Evolutionary conservation across 2,888 invertebrate species (phyloP), one percentile per base, ranked within the genome.

Genomic region (Creontiades dilutus): DNA sequence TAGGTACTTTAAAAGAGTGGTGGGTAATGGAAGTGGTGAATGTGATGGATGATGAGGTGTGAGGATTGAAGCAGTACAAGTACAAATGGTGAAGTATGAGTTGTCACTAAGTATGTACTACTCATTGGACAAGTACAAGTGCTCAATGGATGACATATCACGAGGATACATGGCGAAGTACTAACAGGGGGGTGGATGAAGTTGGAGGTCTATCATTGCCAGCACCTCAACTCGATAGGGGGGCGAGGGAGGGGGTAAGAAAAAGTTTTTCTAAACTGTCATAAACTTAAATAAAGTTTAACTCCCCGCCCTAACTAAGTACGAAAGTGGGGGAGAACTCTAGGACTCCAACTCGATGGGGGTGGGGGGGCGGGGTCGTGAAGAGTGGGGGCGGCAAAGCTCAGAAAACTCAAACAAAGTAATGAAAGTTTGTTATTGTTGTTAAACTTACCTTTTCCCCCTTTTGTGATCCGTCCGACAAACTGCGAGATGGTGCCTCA

Each of bases 351-450:
- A 52, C 78, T 88, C 52, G 11, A n/a, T 61, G 85, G 61, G 2
- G 28, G 47, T 68, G 48, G 55, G 68, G 28, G n/a, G 19, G 46
- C 13, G 47, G 80, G 75, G 86, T 57, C 11, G 86, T 76, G 81
- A 88, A 37, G 80, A 87, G 90, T 55, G 86, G 86, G 68, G 46
- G 89, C 78, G 76, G 89, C 78, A 48, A 81, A 86, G 90, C 86
- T 90, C 55, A 55, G 90, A 86, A 88, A 90, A 90, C 81, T 90
- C 88, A 90, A 90, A 90, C 85, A 90, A 85, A 91, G 90, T 88
- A 89, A 90, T 86, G 87, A 90, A 91, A 86, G 87, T 87, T 90
- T 90, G 86, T 90, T 86, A 90, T 90, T 82, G 90, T 90, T 88
- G 88, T 88, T 88, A 88, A 88, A 88, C 88, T 80, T 78, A 88